Conservation (phyloP, 1,140 invertebrate genomes). For the Batillaria attramentaria region DNA sequence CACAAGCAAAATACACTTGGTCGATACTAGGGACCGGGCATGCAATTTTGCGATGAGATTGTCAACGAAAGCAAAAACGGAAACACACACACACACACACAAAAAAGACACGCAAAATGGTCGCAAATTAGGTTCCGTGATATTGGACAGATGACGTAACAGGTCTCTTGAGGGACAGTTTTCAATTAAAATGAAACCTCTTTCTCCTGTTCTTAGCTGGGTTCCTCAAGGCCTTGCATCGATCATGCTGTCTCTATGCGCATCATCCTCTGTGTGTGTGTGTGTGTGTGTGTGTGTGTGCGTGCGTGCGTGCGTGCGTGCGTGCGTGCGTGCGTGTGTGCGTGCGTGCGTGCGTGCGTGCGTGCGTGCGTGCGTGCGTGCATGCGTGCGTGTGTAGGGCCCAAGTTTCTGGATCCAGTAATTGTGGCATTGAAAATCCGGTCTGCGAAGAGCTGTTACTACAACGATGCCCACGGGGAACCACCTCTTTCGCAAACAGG, state of each 20-base stretch:
- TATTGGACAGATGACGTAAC: background rate
- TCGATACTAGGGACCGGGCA: too few relatives aligned
- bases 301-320: background rate
- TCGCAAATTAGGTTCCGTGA: too few relatives aligned
- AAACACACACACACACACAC: slow-evolving; percentile 11
- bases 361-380: slow-evolving; percentile 31
- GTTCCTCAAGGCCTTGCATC: background rate
- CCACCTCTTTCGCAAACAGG: background rate
- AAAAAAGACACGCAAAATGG: too few relatives aligned
- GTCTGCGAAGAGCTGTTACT: too few relatives aligned
- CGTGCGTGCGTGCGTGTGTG: slow-evolving; percentile 18
- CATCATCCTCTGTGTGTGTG: background rate
- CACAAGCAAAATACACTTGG: too few relatives aligned
- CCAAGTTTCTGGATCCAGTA: background rate
- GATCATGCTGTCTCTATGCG: background rate
- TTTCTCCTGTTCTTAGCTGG: background rate
- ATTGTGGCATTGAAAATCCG: background rate
- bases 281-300: slow-evolving; percentile 18
- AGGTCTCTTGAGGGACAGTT: background rate
- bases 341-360: slow-evolving; percentile 19
- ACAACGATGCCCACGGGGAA: background rate
- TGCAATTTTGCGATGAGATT: too few relatives aligned
- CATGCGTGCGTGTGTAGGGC: background rate
- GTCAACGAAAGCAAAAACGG: background rate
- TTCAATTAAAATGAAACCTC: background rate